Conservation (phyloP, 2,113 vertebrate genomes). For the Serinus canaria region DNA sequence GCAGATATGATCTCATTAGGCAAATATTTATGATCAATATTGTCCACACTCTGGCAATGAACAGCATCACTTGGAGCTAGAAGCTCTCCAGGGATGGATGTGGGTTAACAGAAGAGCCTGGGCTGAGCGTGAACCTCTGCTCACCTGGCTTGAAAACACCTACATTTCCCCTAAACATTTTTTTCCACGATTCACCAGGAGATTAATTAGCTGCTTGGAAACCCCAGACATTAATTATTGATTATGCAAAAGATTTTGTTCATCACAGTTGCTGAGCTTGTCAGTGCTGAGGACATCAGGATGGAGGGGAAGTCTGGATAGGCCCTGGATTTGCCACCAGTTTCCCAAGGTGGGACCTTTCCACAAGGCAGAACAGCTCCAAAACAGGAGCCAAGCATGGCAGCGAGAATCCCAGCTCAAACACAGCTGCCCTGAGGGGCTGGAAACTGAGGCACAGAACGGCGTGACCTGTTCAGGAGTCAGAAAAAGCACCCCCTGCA, state of each 20-base stretch:
- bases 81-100: not conserved
- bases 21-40: constrained; percentile 52
- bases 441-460: not conserved
- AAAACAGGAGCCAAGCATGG: not conserved
- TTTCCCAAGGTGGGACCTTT: not conserved
- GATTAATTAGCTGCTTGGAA: constrained; percentile 61
- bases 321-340: not conserved
- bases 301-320: not conserved
- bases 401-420: not conserved
- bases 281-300: not conserved
- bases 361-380: not conserved
- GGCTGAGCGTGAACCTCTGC: not conserved
- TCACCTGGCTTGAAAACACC: constrained; percentile 31
- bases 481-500: fast-evolving
- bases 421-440: not conserved
- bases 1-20: constrained; percentile 39
- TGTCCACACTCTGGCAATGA: not conserved
- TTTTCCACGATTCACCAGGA: not conserved
- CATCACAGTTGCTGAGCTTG: constrained; percentile 40
- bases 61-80: not conserved
- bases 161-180: not conserved
- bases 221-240: constrained; percentile 46
- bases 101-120: not conserved
- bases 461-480: fast-evolving
- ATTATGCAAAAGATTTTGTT: constrained; percentile 53